Base-by-base conservation (phyloP, 2,888 invertebrate species). In the Eremobia ochroleuca region DNA sequence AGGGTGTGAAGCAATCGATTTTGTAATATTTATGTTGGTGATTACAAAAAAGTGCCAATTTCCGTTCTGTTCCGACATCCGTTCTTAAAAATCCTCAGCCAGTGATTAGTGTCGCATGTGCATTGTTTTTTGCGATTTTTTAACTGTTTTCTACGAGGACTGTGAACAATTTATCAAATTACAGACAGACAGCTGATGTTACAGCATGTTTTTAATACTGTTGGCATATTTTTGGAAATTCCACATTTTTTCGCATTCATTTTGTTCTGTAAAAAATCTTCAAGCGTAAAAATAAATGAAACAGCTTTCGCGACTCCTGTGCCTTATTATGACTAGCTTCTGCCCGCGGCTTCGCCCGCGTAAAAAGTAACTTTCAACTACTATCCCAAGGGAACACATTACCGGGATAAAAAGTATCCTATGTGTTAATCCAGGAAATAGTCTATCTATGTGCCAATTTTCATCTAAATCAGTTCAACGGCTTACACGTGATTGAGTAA, bases 31-130 rank as follows among this genome's bases (percentile, higher is more conserved):
- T 76, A 69, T 67, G 79, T 89, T 90, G 86, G 87, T 85, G 71
- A 83, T 77, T 87, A 88, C 90, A 96, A 96, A 96, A 96, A 96
- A 94, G 93, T 94, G 96, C 96, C 96, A 96, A 96, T 97, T 94
- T 97, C 96, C 96, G 96, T 92, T 95, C 91, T 88, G 92, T 94
- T 94, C 90, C 86, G 89, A 92, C 95, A 96, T 96, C 96, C 96
- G 96, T 94, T 94, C 91, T 92, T 94, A 94, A 96, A 96, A 96
- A 95, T 96, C 96, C 91, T 94, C 94, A 93, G 92, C 88, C 90
- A 91, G 90, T 96, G 95, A 96, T 96, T 96, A 94, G 95, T 94
- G 94, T 93, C 93, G 93, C 94, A 94, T 94, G 94, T 93, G 94
- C 88, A 90, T 89, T 89, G 91, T 94, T 96, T 96, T 96, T 94